A percentile compares a stretch with the other conserved stretches of the same genome.
Conservation (phyloP, 2,888 invertebrate species). For the Habroteleia sp. region DNA sequence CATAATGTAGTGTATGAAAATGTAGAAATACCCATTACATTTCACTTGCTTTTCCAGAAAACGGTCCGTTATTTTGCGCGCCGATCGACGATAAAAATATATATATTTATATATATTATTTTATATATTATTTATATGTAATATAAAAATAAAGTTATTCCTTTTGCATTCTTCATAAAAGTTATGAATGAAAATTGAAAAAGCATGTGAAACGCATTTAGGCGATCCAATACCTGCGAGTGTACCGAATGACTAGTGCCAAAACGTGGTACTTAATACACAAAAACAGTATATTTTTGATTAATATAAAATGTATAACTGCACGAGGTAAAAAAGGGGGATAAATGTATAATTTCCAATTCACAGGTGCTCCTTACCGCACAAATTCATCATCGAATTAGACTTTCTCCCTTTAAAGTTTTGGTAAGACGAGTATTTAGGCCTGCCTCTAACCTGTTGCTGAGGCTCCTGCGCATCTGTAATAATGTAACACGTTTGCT, state of each 20-base stretch:
- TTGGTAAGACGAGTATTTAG: conserved; percentile 92
- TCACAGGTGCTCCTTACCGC: conserved; percentile 89
- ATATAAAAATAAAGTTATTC: no score
- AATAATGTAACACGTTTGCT: conserved; percentile 85
- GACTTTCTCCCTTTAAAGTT: conserved; percentile 96
- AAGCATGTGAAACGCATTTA: conserved; percentile 7
- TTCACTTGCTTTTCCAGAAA: conserved; percentile 9
- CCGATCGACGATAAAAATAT: no score
- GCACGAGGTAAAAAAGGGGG: conserved; percentile 68
- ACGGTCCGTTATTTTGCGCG: no score
- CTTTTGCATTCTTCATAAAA: no score
- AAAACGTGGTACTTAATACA: conserved; percentile 63
- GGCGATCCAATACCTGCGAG: conserved; percentile 19
- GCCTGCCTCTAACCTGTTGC: conserved; percentile 90
- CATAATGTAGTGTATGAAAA: conserved; percentile 30
- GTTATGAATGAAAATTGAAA: no score
- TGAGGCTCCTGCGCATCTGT: conserved; percentile 91
- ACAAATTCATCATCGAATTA: conserved; percentile 97
- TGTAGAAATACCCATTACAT: conserved; percentile 12
- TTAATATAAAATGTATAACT: conserved; percentile 55
- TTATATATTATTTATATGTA: no score
- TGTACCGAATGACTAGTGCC: conserved; percentile 41
- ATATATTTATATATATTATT: no score
- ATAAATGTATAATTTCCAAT: conserved; percentile 74
- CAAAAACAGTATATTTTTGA: conserved; percentile 51